phyloP scores from a whole-genome alignment of 2,113 vertebrate species.

The Hippocampus comes region DNA sequence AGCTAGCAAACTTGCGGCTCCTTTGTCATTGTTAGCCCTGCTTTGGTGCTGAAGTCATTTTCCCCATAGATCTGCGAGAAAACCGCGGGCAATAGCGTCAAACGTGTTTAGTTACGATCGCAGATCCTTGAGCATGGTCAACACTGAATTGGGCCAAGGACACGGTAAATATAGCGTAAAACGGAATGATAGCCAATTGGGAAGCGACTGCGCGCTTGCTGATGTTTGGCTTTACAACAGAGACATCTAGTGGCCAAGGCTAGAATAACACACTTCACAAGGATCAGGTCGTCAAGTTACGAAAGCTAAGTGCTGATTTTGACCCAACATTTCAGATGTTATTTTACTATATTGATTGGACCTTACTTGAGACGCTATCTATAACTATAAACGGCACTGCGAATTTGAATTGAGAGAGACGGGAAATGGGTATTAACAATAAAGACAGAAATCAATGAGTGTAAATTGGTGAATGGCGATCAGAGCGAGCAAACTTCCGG shows the following conservation, averaged over 20 bases:
- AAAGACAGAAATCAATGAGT: conserved; percentile 36
- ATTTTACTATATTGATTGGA: not conserved
- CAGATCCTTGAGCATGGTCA: not conserved
- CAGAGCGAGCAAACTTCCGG: conserved; percentile 11
- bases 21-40: conserved; percentile 44
- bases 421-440: not conserved
- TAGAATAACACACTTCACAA: too few relatives aligned
- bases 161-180: not conserved
- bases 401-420: not conserved
- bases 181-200: not conserved
- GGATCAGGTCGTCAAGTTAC: too few relatives aligned
- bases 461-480: conserved; percentile 26
- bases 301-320: not conserved
- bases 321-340: not conserved
- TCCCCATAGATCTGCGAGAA: conserved; percentile 4
- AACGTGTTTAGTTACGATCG: not conserved
- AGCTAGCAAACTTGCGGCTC: conserved; percentile 16
- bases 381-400: not conserved
- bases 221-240: conserved; percentile 32
- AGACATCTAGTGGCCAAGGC: conserved; percentile 41
- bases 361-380: not conserved
- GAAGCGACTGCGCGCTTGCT: not conserved
- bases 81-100: not conserved
- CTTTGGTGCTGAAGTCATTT: conserved; percentile 33
- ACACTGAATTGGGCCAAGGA: not conserved